Conservation (phyloP, 2,113 vertebrate genomes). For the Megaceryle torquata region DNA sequence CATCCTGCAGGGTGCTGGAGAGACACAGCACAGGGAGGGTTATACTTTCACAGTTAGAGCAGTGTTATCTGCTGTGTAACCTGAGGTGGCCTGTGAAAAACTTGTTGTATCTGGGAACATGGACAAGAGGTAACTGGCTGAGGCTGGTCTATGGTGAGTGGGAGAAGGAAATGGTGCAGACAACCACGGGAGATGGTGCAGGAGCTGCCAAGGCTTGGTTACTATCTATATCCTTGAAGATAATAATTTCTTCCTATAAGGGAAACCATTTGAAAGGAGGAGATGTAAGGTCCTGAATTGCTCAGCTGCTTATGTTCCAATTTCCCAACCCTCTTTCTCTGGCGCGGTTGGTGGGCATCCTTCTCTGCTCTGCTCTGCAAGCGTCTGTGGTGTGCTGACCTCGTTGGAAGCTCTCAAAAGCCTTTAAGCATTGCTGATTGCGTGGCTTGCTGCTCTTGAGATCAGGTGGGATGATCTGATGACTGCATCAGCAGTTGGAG, state of each 20-base stretch:
- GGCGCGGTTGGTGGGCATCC: background rate
- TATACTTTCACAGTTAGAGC: background rate
- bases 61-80: background rate
- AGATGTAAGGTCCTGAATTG: background rate
- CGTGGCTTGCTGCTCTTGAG: background rate
- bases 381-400: no score
- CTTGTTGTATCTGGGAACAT: background rate
- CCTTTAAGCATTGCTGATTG: background rate
- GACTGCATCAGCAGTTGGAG: background rate
- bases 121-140: background rate
- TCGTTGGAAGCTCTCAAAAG: background rate
- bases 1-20: background rate
- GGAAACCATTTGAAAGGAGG: background rate
- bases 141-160: background rate
- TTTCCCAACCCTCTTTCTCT: background rate
- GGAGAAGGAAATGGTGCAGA: background rate
- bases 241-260: background rate
- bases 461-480: background rate
- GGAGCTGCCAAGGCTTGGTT: background rate
- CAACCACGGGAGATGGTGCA: background rate
- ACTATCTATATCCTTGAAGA: background rate
- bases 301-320: background rate
- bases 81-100: background rate
- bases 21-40: fast-evolving
- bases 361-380: background rate